Conservation (phyloP, 2,113 vertebrate genomes). For the Pao palembangensis region DNA sequence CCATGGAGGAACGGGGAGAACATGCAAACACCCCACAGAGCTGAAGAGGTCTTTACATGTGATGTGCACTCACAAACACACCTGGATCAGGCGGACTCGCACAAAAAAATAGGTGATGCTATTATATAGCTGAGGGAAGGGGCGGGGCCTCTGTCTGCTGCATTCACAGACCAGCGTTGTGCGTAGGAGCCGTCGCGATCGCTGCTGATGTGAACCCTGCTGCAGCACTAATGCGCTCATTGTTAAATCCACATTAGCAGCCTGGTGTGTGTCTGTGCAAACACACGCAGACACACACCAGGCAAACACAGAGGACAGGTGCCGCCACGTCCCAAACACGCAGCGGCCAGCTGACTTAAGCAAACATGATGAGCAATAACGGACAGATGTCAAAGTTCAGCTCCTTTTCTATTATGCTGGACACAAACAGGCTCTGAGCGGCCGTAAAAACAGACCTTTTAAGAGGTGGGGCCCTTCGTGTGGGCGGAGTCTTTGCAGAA, state of each 20-base stretch:
- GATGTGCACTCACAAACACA: no score
- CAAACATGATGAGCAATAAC: no score
- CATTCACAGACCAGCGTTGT: neutral
- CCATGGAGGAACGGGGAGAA: no score
- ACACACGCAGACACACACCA: constrained; percentile 25
- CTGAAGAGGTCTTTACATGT: no score
- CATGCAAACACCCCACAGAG: no score
- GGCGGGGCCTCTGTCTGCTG: neutral
- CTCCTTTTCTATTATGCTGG: no score
- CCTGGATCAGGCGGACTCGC: no score
- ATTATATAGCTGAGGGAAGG: neutral
- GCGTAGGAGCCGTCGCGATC: constrained; percentile 2
- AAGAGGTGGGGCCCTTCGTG: no score
- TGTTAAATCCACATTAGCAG: constrained; percentile 60
- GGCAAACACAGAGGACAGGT: constrained; percentile 11
- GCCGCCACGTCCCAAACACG: neutral
- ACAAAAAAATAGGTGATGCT: neutral
- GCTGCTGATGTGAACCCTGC: constrained; percentile 28
- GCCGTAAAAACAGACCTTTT: no score
- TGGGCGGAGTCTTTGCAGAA: no score
- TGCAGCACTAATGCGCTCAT: constrained; percentile 47
- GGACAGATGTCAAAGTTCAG: no score
- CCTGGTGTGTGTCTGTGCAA: constrained; percentile 46
- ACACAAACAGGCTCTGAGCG: no score
- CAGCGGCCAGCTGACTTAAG: neutral